Evolutionary conservation across 2,797 vertebrate species (phyloP), one percentile per base, ranked within the genome.

Genomic region (Gambelia wislizenii): DNA sequence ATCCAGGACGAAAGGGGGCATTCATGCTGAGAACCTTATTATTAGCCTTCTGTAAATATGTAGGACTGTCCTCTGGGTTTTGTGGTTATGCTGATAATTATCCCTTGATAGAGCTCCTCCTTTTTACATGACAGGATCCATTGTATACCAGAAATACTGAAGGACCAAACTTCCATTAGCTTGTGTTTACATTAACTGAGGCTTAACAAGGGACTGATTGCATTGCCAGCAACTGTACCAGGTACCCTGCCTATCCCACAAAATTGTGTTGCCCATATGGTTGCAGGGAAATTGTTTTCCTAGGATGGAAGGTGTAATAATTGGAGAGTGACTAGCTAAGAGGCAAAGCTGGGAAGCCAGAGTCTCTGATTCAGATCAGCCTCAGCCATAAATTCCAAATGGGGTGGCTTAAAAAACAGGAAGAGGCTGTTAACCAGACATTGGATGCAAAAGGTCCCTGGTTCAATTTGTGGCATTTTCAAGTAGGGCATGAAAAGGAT

Each of bases 131-230:
- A 81, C 84, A 80, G 64, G 54, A 59, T 83, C 81, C 36, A 74
- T 86, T 84, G 79, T 88, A 30, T 69, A n/a, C 54, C 8, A 49
- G 61, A 67, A 42, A 82, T 83, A 36, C 56, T 61, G 36, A 89
- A 82, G 54, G 87, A 74, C 54, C 59, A 77, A 9, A 88, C 83
- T 76, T 88, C n/a, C 89, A 82, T 90, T 80, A 80, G 47, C 75
- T 59, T 86, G 84, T 91, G 82, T 84, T 87, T 93, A 83, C 85
- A 59, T 83, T 89, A 84, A 64, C 61, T 25, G 25, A 70, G 72
- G 49, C 47, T 84, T 61, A 59, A 70, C 74, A 61, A 89, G 36
- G 14, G 56, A 33, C 6, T 81, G 61, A 67, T 82, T 90, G 69
- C 83, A n/a, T 12, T 39, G 67, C 30, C 72, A 74, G 14, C 54